Conservation (phyloP, 1,140 invertebrate genomes). For the Anthonomus grandis region DNA sequence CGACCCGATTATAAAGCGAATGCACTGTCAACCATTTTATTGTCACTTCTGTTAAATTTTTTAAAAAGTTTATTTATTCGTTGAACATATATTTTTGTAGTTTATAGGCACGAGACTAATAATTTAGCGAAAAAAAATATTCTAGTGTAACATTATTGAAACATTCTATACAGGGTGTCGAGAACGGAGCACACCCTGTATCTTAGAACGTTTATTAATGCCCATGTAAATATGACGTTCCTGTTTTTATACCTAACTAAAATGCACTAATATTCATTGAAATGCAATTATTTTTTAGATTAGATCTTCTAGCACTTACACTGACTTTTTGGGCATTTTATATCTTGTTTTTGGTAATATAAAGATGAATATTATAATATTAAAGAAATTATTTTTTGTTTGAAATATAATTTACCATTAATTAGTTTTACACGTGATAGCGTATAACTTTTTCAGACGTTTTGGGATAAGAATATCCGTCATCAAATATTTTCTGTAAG, state of each 20-base stretch:
- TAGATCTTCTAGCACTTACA: slow-evolving; percentile 34
- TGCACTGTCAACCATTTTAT: slow-evolving; percentile 15
- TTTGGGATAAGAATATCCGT: no score
- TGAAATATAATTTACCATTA: no score
- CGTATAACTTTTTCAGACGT: no score
- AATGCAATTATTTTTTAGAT: slow-evolving; percentile 37
- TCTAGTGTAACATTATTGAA: slow-evolving; percentile 7
- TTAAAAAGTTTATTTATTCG: slow-evolving; percentile 17
- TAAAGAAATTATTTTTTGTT: no score
- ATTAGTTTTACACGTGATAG: no score
- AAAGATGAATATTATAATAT: no score
- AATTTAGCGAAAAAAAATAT: slow-evolving; percentile 16
- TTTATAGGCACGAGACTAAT: slow-evolving; percentile 21
- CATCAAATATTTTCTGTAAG: no score
- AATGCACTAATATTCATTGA: slow-evolving; percentile 31
- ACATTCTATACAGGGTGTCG: neutral
- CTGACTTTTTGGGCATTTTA: slow-evolving; percentile 4
- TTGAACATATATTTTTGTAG: slow-evolving; percentile 25
- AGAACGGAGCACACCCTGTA: slow-evolving; percentile 1
- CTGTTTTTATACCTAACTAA: slow-evolving; percentile 42
- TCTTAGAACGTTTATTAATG: slow-evolving; percentile 11
- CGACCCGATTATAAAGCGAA: no score
- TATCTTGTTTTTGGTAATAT: slow-evolving; percentile 7
- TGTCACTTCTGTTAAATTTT: slow-evolving; percentile 5
- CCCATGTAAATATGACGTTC: slow-evolving; percentile 41